phyloP scores from a whole-genome alignment of 2,888 invertebrate species.

The Biston betularia region DNA sequence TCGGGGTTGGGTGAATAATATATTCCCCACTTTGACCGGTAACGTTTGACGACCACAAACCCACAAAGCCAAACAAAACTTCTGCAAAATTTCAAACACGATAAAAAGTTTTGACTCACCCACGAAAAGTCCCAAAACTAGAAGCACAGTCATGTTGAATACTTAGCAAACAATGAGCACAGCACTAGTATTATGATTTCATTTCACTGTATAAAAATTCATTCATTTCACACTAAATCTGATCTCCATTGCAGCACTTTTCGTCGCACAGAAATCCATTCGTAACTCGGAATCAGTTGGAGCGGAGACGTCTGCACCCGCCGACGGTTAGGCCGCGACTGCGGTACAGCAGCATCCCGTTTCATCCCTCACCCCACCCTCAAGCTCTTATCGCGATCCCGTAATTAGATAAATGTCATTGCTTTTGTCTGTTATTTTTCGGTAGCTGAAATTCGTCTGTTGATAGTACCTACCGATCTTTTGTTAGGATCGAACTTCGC shows the following conservation, averaged over 20 bases:
- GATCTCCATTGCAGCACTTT: slow-evolving; percentile 39
- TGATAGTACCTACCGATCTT: slow-evolving; percentile 51
- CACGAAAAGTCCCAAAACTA: slow-evolving; percentile 65
- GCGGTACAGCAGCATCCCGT: slow-evolving; percentile 68
- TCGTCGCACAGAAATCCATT: slow-evolving; percentile 40
- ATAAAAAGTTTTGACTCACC: slow-evolving; percentile 53
- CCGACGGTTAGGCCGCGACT: slow-evolving; percentile 60
- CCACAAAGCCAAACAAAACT: slow-evolving; percentile 28
- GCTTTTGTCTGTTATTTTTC: slow-evolving; percentile 73
- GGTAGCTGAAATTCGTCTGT: slow-evolving; percentile 60
- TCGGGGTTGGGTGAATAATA: slow-evolving; percentile 5
- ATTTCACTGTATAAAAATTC: slow-evolving; percentile 38
- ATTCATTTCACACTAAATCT: slow-evolving; percentile 35
- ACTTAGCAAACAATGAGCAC: slow-evolving; percentile 40
- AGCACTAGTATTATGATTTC: slow-evolving; percentile 37
- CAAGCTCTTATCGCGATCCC: slow-evolving; percentile 76
- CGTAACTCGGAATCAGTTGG: slow-evolving; percentile 34
- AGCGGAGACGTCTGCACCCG: slow-evolving; percentile 44
- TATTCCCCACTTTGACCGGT: slow-evolving; percentile 3
- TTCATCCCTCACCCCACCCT: slow-evolving; percentile 49
- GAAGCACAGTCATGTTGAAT: slow-evolving; percentile 61
- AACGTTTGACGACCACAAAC: slow-evolving; percentile 9
- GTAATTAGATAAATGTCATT: slow-evolving; percentile 85
- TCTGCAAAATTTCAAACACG: slow-evolving; percentile 11
- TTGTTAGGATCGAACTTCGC: slow-evolving; percentile 31